Conservation (phyloP, 2,797 vertebrate species). For the Syngnathus acus region DNA sequence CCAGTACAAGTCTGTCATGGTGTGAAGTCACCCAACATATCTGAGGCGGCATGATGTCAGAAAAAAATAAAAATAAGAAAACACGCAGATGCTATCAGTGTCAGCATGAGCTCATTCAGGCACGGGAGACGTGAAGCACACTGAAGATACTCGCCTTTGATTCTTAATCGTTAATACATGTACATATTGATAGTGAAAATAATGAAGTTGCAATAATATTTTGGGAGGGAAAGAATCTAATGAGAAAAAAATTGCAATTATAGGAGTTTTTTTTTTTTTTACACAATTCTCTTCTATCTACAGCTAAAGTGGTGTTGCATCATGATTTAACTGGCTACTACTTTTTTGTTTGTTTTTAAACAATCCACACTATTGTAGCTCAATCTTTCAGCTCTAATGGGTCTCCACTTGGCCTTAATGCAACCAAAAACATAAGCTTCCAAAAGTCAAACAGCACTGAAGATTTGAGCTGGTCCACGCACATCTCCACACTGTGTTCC, state of each 20-base stretch:
- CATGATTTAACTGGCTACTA: neutral
- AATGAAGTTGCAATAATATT: too few species aligned
- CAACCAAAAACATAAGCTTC: too few species aligned
- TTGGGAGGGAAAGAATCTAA: too few species aligned
- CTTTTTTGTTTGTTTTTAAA: too few species aligned
- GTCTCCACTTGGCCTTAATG: neutral
- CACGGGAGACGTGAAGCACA: neutral
- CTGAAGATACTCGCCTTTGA: neutral
- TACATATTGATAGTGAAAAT: too few species aligned
- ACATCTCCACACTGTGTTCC: too few species aligned
- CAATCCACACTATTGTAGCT: neutral
- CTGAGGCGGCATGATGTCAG: conserved; percentile 30
- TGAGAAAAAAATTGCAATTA: neutral
- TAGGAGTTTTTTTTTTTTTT: too few species aligned
- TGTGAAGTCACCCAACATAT: conserved; percentile 50
- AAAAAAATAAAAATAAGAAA: neutral
- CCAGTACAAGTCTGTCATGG: conserved; percentile 52
- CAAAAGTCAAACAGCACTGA: too few species aligned
- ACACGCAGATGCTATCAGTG: neutral
- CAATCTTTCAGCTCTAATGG: neutral
- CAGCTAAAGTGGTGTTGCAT: neutral
- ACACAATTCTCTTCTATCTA: too few species aligned
- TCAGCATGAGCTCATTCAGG: neutral
- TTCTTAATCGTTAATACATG: too few species aligned
- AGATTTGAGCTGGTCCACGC: too few species aligned